Base-by-base conservation (phyloP, 2,888 invertebrate species). In the Diarsia dahlii region DNA sequence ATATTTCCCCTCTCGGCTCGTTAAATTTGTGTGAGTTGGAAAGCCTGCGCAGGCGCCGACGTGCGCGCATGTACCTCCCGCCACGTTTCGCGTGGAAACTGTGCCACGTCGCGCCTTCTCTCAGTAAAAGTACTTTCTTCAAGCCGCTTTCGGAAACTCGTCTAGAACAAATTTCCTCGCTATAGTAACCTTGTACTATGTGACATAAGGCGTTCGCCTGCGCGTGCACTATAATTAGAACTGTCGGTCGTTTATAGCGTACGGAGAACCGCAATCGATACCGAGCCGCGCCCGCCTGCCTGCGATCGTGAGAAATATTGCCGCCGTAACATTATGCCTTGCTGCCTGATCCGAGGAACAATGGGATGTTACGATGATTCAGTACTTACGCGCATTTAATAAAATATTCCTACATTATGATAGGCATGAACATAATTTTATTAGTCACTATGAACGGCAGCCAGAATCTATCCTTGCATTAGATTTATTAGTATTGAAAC, bases 121-220 rank as follows among this genome's bases (percentile, higher is more conserved):
- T 92, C 90, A 96, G 96, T 95, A 96, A 96, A 96, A 96, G 96
- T 95, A 95, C 96, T 96, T 96, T 96, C 96, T 95, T 96, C 95
- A 89, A 92, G 93, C 95, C 95, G 95, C 95, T 95, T 96, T 96
- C 95, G 93, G 95, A 96, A 96, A 95, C 94, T 93, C 89, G 95
- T 92, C 93, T 93, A 91, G 92, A 93, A 93, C 92, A 90, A 93
- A 94, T 94, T 95, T 95, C 93, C 94, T 94, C 92, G 90, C 90
- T 93, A 91, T 90, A 92, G 92, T 94, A 95, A 95, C 94, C 95
- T 95, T 95, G 94, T 94, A 91, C 91, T 91, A 90, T 89, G 94
- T 96, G 95, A 95, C 95, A 96, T 95, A 95, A 96, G 94, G 91
- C 88, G 89, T 87, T 91, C 79, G 91, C 89, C 90, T 90, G 91